These are phyloP conservation scores for Mastacembelus armatus DNA, from an alignment of 2,797 vertebrate genomes.

Conservation along the genomic window DNA sequence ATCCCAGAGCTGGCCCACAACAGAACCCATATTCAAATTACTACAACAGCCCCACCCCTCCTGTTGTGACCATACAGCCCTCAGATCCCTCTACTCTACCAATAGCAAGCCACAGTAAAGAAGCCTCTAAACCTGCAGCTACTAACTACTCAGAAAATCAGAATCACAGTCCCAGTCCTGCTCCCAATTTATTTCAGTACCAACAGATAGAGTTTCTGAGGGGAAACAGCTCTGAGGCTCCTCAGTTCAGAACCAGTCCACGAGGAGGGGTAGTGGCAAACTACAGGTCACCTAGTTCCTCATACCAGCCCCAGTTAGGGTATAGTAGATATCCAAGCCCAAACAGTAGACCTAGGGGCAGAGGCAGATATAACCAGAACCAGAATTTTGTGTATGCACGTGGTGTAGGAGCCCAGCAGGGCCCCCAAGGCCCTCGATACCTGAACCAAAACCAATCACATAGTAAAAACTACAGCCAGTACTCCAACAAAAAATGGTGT, in stretches of 20 bases:
- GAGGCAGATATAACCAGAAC: constrained; percentile 60
- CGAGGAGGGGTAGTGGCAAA: background rate
- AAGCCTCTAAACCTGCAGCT: constrained; percentile 13
- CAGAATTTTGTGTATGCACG: constrained; percentile 32
- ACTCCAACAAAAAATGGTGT: constrained; percentile 44
- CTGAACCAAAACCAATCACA: constrained; percentile 58
- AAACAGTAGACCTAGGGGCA: constrained; percentile 47
- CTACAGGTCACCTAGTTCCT: background rate
- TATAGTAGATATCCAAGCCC: constrained; percentile 60
- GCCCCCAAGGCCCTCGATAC: constrained; percentile 18
- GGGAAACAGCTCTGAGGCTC: constrained; percentile 75
- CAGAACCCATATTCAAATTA: constrained; percentile 51
- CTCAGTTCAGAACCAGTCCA: constrained; percentile 60
- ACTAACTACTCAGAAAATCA: constrained; percentile 47
- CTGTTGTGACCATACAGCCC: constrained; percentile 42
- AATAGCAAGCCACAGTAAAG: constrained; percentile 31
- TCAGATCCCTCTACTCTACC: constrained; percentile 46
- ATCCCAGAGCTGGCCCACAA: constrained; percentile 46
- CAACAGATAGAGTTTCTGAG: constrained; percentile 84
- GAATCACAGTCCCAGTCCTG: constrained; percentile 4
- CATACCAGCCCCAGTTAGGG: constrained; percentile 49
- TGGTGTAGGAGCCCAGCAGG: constrained; percentile 27
- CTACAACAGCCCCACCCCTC: constrained; percentile 32
- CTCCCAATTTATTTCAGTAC: constrained; percentile 69
- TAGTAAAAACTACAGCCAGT: constrained; percentile 42